A percentile compares a stretch with the other conserved stretches of the same genome.
These are phyloP conservation scores for Antheraea yamamai DNA, from an alignment of 2,888 invertebrate genomes.

Conservation along the genomic window DNA sequence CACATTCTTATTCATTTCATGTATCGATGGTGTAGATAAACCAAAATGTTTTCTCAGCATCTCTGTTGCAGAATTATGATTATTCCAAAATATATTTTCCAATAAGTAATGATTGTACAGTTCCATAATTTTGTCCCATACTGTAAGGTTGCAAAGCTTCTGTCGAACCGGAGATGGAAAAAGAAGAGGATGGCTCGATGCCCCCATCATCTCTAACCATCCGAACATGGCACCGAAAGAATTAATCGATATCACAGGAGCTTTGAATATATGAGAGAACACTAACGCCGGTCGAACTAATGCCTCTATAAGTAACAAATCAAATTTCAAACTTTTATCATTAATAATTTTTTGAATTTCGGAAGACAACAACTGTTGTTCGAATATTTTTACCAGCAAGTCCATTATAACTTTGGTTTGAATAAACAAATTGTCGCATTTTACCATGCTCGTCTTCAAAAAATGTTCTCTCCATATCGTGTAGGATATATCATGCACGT, in stretches of 20 bases:
- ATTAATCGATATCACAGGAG: slow-evolving; percentile 49
- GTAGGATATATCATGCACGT: slow-evolving; percentile 54
- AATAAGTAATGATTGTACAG: slow-evolving; percentile 31
- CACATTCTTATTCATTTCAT: slow-evolving; percentile 39
- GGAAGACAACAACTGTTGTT: slow-evolving; percentile 22
- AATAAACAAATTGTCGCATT: slow-evolving; percentile 22
- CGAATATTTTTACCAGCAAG: slow-evolving; percentile 26
- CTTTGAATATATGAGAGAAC: slow-evolving; percentile 32
- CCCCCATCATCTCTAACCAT: slow-evolving; percentile 39
- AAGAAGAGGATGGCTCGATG: slow-evolving; percentile 42
- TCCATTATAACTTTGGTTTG: slow-evolving; percentile 23
- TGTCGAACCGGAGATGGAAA: slow-evolving; percentile 36
- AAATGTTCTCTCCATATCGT: slow-evolving; percentile 31
- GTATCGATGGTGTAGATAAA: slow-evolving; percentile 31
- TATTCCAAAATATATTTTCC: slow-evolving; percentile 13
- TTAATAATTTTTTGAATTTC: slow-evolving; percentile 33
- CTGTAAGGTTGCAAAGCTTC: slow-evolving; percentile 37
- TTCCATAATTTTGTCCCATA: slow-evolving; percentile 44
- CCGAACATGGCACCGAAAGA: slow-evolving; percentile 39
- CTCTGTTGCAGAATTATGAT: slow-evolving; percentile 24
- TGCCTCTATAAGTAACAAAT: slow-evolving; percentile 44
- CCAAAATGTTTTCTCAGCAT: slow-evolving; percentile 36
- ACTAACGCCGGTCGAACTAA: slow-evolving; percentile 29
- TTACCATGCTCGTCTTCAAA: slow-evolving; percentile 24
- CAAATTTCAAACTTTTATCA: slow-evolving; percentile 33